A percentile compares a stretch with the other conserved stretches of the same genome.
phyloP scores from a whole-genome alignment of 2,888 invertebrate genomes.

The Caenorhabditis uteleia region DNA sequence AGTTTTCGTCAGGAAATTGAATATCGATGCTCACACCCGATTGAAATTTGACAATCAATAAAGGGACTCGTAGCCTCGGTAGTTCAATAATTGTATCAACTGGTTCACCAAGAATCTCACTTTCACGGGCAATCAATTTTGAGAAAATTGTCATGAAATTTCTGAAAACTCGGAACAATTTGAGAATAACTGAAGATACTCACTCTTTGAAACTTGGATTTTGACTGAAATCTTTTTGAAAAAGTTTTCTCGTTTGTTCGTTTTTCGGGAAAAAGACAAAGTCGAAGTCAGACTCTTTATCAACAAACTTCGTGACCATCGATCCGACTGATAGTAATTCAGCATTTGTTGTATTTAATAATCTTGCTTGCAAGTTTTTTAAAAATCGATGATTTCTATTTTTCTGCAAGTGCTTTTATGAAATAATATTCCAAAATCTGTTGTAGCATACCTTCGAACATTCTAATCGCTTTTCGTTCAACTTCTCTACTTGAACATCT shows the following conservation, averaged over 20 bases:
- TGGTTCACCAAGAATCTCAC: constrained; percentile 27
- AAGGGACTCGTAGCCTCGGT: constrained; percentile 44
- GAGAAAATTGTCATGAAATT: constrained; percentile 34
- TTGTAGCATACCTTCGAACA: too few relatives aligned
- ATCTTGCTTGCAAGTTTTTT: not conserved
- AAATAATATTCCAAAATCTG: too few relatives aligned
- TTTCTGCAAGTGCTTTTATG: not conserved
- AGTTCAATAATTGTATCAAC: constrained; percentile 30
- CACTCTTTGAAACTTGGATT: constrained; percentile 49
- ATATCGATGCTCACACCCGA: constrained; percentile 53
- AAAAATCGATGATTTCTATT: not conserved
- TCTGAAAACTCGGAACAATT: constrained; percentile 9
- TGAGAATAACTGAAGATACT: constrained; percentile 1
- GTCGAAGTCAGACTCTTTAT: constrained; percentile 33
- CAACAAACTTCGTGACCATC: constrained; percentile 34
- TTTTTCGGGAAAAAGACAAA: constrained; percentile 32
- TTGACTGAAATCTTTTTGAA: constrained; percentile 43
- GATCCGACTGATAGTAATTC: constrained; percentile 28
- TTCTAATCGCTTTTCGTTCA: constrained; percentile 10
- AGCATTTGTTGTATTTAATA: not conserved
- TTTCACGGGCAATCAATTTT: constrained; percentile 30
- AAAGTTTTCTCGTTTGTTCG: constrained; percentile 15
- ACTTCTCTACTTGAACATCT: constrained; percentile 10
- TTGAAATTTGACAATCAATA: constrained; percentile 40
- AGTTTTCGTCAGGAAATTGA: constrained; percentile 47